Evolutionary conservation across 2,113 vertebrate species (phyloP).

Genomic region (Sebastes fasciatus): DNA sequence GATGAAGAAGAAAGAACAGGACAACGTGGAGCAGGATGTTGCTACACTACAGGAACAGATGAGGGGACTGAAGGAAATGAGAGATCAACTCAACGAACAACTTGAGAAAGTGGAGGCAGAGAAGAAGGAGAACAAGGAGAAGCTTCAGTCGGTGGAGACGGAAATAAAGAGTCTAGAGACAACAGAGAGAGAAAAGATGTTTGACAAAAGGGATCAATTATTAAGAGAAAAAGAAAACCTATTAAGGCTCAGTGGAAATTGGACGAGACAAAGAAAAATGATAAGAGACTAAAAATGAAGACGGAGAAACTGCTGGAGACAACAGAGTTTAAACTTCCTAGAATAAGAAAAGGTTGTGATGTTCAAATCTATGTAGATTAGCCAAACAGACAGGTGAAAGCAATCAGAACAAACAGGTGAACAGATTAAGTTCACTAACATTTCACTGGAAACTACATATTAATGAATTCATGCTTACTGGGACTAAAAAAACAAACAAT

Average conservation of each 20-base stretch:
- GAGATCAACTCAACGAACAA: background rate
- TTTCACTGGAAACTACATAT: no score
- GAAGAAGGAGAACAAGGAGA: background rate
- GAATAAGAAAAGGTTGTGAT: no score
- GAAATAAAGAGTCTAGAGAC: background rate
- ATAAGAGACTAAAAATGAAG: background rate
- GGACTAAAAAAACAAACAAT: background rate
- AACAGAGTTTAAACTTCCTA: background rate
- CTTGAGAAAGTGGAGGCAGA: background rate
- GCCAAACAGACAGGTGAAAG: no score
- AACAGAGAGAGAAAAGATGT: no score
- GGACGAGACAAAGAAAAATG: background rate
- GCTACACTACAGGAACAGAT: no score
- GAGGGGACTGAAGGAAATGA: no score
- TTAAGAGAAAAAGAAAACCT: background rate
- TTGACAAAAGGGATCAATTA: background rate
- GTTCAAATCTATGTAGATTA: no score
- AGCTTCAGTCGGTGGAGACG: background rate
- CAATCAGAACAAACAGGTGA: no score
- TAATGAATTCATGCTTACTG: no score
- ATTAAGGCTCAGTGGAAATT: background rate
- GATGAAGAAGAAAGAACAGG: no score
- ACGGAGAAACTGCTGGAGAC: background rate
- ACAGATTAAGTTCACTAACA: no score
- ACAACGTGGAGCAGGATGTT: no score